These are phyloP conservation scores for Araneus ventricosus DNA, from an alignment of 1,140 invertebrate genomes.

Conservation along the genomic window DNA sequence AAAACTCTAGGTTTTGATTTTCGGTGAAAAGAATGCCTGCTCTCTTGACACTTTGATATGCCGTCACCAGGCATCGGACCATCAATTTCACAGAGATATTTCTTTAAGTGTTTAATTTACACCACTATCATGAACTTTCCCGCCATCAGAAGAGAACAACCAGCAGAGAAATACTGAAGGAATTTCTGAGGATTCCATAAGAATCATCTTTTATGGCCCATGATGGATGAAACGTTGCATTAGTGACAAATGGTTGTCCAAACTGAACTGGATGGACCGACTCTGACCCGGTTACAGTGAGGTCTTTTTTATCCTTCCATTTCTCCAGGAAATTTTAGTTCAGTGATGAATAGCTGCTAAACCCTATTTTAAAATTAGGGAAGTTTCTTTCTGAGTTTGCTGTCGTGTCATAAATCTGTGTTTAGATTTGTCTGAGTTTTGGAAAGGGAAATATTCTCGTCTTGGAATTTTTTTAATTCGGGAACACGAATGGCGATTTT, in stretches of 20 bases:
- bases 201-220: not conserved
- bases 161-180: not conserved
- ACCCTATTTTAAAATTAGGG: not conserved
- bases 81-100: constrained; percentile 11
- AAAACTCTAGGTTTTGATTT: constrained; percentile 30
- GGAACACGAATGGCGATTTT: too few species aligned
- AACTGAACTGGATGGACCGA: constrained; percentile 31
- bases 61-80: not conserved
- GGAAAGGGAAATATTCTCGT: not conserved
- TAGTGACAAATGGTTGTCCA: constrained; percentile 41
- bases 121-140: constrained; percentile 46
- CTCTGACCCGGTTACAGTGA: constrained; percentile 2
- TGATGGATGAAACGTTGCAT: constrained; percentile 37
- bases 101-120: constrained; percentile 61
- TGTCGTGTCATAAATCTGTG: not conserved
- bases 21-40: not conserved
- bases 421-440: not conserved
- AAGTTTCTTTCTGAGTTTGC: not conserved
- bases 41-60: constrained; percentile 35
- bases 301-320: not conserved
- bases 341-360: not conserved
- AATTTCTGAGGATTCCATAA: not conserved
- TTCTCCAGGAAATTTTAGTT: not conserved
- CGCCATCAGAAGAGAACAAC: not conserved
- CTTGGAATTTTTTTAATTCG: too few species aligned